Evolutionary conservation across 2,113 vertebrate species (phyloP).

Genomic region (Pardalotus punctatus): DNA sequence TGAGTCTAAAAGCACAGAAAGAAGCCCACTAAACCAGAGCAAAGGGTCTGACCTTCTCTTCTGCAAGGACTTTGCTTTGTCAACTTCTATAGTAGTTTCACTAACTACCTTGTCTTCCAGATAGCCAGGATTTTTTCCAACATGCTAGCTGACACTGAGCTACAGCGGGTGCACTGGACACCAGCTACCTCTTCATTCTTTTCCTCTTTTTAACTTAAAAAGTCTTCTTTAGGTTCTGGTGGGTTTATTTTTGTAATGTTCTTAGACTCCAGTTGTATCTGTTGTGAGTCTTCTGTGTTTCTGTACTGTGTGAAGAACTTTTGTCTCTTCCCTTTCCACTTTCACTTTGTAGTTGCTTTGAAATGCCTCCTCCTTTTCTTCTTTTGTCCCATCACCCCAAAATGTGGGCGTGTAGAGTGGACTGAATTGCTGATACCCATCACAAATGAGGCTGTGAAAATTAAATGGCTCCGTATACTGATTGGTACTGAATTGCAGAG

Average conservation of each 20-base stretch:
- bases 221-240: neutral
- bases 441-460: neutral
- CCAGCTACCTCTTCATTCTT: neutral
- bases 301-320: neutral
- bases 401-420: fast-evolving
- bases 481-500: neutral
- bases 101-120: neutral
- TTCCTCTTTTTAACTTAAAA: neutral
- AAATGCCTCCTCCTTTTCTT: neutral
- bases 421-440: neutral
- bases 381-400: neutral
- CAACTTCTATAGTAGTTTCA: neutral
- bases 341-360: neutral
- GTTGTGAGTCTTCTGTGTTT: neutral
- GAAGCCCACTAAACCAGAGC: neutral
- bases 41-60: neutral
- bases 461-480: neutral
- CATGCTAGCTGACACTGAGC: neutral
- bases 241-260: neutral
- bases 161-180: neutral
- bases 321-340: neutral
- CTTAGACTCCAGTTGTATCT: neutral
- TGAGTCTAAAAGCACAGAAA: neutral
- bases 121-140: neutral
- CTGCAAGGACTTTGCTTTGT: neutral